phyloP scores from a whole-genome alignment of 2,113 vertebrate genomes.

The Nanorana parkeri region DNA sequence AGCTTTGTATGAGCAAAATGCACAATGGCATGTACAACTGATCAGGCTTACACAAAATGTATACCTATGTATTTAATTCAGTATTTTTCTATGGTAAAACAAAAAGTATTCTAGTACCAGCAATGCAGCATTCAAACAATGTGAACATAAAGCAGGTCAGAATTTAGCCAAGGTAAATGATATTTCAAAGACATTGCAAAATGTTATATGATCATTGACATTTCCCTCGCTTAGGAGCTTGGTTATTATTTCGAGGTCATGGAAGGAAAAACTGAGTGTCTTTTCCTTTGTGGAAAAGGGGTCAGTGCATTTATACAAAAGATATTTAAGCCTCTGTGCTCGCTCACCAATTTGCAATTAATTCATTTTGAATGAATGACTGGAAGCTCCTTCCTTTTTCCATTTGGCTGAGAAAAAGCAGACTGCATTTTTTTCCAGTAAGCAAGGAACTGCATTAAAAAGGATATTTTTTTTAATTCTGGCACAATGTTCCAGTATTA shows the following conservation, averaged over 20 bases:
- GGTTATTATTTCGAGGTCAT: constrained; percentile 73
- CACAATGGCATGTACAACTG: too few species aligned
- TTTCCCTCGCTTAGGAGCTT: constrained; percentile 76
- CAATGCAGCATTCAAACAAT: not conserved
- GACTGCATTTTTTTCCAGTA: constrained; percentile 59
- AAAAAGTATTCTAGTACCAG: not conserved
- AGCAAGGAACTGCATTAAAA: constrained; percentile 73
- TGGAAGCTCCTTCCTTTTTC: constrained; percentile 68
- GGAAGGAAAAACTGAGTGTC: constrained; percentile 68
- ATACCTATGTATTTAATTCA: too few species aligned
- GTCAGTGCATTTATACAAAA: constrained; percentile 78
- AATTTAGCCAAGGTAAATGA: constrained; percentile 66
- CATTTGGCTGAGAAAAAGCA: constrained; percentile 71
- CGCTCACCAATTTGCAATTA: constrained; percentile 71
- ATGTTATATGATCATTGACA: constrained; percentile 69
- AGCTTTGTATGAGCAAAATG: too few species aligned
- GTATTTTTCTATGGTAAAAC: too few species aligned
- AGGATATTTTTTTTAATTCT: constrained; percentile 61
- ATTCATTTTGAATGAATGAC: constrained; percentile 76
- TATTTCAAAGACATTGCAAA: constrained; percentile 60
- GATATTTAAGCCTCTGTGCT: constrained; percentile 72
- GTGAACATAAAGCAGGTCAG: constrained; percentile 40
- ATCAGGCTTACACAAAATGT: too few species aligned
- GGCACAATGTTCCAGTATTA: constrained; percentile 72
- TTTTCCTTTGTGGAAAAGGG: constrained; percentile 74